A percentile compares a stretch with the other conserved stretches of the same genome.
phyloP scores from a whole-genome alignment of 2,888 invertebrate genomes.

The Hipparchia sbordonii region DNA sequence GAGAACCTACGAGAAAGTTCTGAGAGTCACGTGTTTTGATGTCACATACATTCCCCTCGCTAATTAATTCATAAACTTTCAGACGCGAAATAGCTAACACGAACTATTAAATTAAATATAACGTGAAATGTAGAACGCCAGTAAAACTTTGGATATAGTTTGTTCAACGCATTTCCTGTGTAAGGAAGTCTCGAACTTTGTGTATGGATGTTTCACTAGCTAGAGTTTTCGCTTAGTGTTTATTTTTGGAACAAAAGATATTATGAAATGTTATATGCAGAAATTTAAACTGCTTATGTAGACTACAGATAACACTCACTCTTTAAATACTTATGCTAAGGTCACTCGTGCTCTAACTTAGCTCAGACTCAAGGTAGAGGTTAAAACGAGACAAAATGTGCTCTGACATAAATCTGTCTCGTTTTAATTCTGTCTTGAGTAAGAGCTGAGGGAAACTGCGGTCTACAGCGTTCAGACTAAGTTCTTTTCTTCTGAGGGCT shows the following conservation, averaged over 20 bases:
- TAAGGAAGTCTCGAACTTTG: not conserved
- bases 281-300: too few species aligned
- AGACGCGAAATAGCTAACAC: not conserved
- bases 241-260: not conserved
- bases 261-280: too few species aligned
- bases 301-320: too few species aligned
- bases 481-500: too few species aligned
- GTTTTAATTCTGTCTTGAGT: too few species aligned
- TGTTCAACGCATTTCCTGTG: slow-evolving; percentile 3
- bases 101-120: slow-evolving; percentile 17
- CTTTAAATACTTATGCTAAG: too few species aligned
- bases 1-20: slow-evolving; percentile 1
- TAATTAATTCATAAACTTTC: slow-evolving; percentile 1
- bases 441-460: too few species aligned
- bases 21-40: not conserved
- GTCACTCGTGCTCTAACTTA: too few species aligned
- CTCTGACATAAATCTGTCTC: too few species aligned
- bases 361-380: too few species aligned
- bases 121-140: slow-evolving; percentile 3
- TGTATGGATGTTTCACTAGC: not conserved
- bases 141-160: not conserved
- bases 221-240: not conserved
- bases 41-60: not conserved
- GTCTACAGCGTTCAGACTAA: too few species aligned
- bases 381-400: too few species aligned